A percentile compares a stretch with the other conserved stretches of the same genome.
phyloP scores from a whole-genome alignment of 2,797 vertebrate genomes.

The Pteropus rufus region DNA sequence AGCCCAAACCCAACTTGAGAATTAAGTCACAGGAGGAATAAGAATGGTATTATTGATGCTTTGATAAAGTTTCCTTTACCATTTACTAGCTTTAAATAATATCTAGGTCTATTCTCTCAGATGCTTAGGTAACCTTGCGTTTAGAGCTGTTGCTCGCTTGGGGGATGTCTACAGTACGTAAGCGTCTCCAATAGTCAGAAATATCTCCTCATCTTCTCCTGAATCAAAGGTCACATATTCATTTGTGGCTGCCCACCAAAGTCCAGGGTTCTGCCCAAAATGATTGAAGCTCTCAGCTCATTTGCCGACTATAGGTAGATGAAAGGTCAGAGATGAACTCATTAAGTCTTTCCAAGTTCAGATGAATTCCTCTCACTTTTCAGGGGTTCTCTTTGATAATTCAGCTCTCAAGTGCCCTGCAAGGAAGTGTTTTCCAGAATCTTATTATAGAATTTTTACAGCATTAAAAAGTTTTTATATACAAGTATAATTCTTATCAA shows the following conservation, averaged over 20 bases:
- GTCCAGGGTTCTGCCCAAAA: not conserved
- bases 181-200: not conserved
- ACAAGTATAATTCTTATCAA: slow-evolving; percentile 50
- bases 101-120: not conserved
- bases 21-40: not conserved
- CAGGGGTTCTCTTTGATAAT: slow-evolving; percentile 39
- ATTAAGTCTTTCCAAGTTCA: not conserved
- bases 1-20: not conserved
- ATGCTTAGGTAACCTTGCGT: not conserved
- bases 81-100: not conserved
- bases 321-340: slow-evolving; percentile 8
- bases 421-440: slow-evolving; percentile 7
- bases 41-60: not conserved
- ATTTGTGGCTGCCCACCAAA: not conserved
- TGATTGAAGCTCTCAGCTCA: not conserved
- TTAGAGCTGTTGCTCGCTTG: not conserved
- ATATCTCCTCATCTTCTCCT: not conserved
- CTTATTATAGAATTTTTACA: slow-evolving; percentile 39
- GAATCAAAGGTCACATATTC: not conserved
- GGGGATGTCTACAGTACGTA: not conserved
- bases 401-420: not conserved
- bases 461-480: slow-evolving; percentile 38
- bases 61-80: not conserved
- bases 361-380: not conserved
- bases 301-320: not conserved